phyloP scores from a whole-genome alignment of 35 echinoderm and acorn worm genomes.

The Strongylocentrotus purpuratus region DNA sequence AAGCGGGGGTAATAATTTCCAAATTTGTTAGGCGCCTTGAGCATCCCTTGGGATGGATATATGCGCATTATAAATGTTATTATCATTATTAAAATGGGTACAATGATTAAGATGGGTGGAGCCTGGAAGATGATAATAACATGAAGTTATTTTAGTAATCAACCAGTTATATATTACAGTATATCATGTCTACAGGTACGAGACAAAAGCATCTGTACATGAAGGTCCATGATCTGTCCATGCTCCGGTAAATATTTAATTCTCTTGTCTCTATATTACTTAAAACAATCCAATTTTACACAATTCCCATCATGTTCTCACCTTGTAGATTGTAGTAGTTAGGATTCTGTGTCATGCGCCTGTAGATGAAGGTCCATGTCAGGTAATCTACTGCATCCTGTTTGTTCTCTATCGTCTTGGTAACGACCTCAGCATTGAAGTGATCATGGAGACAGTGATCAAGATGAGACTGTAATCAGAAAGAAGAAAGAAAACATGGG shows the following conservation, averaged over 20 bases:
- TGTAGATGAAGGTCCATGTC: constrained; percentile 98
- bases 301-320: neutral
- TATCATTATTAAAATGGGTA: too few relatives aligned
- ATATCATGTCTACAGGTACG: neutral
- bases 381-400: constrained; percentile 99
- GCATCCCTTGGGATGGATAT: too few relatives aligned
- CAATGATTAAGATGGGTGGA: too few relatives aligned
- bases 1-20: too few relatives aligned
- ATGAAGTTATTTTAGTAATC: too few relatives aligned
- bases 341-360: constrained; percentile 97
- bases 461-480: constrained; percentile 78
- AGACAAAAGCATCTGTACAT: neutral
- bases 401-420: constrained; percentile 99
- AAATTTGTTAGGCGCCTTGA: too few relatives aligned
- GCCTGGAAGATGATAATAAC: too few relatives aligned
- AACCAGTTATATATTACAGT: too few relatives aligned
- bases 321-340: constrained; percentile 99
- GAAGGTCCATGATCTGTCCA: too few relatives aligned
- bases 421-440: constrained; percentile 99
- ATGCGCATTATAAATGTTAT: too few relatives aligned
- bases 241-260: too few relatives aligned
- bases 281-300: too few relatives aligned
- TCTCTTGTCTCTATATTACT: neutral
- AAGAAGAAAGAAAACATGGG: neutral
- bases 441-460: constrained; percentile 98